Base-by-base conservation (phyloP, 1,140 invertebrate genomes). In the Monomorium pharaonis region DNA sequence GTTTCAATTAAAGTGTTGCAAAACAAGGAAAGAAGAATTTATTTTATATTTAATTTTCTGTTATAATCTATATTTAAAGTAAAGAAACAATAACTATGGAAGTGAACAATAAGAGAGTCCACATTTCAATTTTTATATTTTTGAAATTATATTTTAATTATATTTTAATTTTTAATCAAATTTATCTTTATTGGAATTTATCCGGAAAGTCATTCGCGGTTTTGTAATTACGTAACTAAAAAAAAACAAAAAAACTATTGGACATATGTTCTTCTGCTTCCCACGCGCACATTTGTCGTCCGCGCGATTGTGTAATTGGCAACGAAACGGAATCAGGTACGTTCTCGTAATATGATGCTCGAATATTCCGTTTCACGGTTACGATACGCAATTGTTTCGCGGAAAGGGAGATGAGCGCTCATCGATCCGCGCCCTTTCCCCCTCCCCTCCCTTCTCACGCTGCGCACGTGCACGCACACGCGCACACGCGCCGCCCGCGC, bases 391-490 rank as follows among this genome's bases (percentile, higher is more conserved):
- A 78, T 67, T 67, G 76, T 78, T 47, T 27, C 27, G 9, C 54
- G 56, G 63, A 49, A 56, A 86, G 60, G 77, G 54, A 33, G 76
- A 65, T 27, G 42, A 51, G 44, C 37, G 42, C 62, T 33, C 76
- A 80, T 80, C 44, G 76, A 80, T 80, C 30, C 44, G n/a, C 14
- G 5, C 4, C 33, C 33, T n/a, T n/a, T n/a, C n/a, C n/a, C n/a
- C n/a, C n/a, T n/a, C n/a, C n/a, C n/a, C n/a, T n/a, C n/a, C n/a
- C n/a, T n/a, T n/a, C n/a, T n/a, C n/a, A n/a, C 81, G 33, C 21
- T 42, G 14, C 14, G 60, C 85, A 86, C 76, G 80, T 62, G 80
- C 87, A 80, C 83, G 63, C 44, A 85, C 86, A 54, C 86, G 88
- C 85, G 24, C 85, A 85, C 84, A 83, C 81, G 76, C 49, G 67